phyloP scores from a whole-genome alignment of 2,888 invertebrate genomes.

The Tetrapedia diversipes region DNA sequence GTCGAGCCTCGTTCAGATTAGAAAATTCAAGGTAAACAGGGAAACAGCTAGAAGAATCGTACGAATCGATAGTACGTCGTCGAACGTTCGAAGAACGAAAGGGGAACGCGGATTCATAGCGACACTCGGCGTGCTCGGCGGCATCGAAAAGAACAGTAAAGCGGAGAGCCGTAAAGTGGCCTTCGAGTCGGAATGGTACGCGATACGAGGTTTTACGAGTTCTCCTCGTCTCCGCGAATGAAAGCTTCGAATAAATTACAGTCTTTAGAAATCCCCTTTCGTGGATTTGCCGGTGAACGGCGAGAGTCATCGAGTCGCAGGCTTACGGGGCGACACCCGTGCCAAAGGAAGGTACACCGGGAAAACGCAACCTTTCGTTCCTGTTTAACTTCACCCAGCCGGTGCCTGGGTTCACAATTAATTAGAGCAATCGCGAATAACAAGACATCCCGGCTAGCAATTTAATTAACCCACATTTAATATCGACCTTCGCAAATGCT shows the following conservation, averaged over 20 bases:
- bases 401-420: conserved; percentile 12
- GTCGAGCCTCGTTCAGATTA: conserved; percentile 6
- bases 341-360: conserved; percentile 15
- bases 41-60: not conserved
- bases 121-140: conserved; percentile 10
- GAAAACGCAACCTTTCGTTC: not conserved
- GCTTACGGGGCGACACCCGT: conserved; percentile 1
- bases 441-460: not conserved
- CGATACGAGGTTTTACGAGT: conserved; percentile 33
- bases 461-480: conserved; percentile 40
- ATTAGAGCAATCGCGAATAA: conserved; percentile 24
- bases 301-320: conserved; percentile 12
- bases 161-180: conserved; percentile 32
- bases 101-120: conserved; percentile 24
- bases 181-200: conserved; percentile 6
- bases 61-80: conserved; percentile 23
- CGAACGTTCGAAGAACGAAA: not conserved
- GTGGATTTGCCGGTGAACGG: conserved; percentile 37
- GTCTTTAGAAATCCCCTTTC: conserved; percentile 44
- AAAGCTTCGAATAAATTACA: conserved; percentile 49
- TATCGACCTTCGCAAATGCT: not conserved
- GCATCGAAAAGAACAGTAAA: conserved; percentile 24
- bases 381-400: not conserved
- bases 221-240: conserved; percentile 18
- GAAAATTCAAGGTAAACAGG: conserved; percentile 22